Base-by-base conservation (phyloP, 2,888 invertebrate genomes). In the Volucella zonaria region DNA sequence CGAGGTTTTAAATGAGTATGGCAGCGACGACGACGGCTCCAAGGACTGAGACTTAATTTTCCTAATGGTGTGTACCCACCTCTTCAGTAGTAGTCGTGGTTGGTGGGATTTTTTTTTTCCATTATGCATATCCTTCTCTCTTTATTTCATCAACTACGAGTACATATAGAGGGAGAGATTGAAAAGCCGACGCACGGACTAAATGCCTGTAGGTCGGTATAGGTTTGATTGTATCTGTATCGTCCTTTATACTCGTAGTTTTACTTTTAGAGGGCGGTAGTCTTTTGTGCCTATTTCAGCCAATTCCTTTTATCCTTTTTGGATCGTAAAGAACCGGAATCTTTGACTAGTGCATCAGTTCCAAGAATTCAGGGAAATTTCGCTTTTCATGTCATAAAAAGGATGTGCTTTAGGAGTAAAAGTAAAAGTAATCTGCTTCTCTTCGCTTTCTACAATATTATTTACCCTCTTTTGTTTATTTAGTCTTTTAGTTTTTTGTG, bases 31-130 rank as follows among this genome's bases (percentile, higher is more conserved):
- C 61, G 52, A 47, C 62, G 56, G 56, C 14, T 45, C 45, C 15
- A 12, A 23, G 12, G n/a, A 66, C 10, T 42, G 75, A 23, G 52
- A 62, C 62, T 85, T 80, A 81, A 85, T 81, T 85, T 85, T 81
- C 76, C 73, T 85, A 85, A 85, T 85, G 85, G 85, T 76, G 70
- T 85, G 58, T 85, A 67, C 74, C 62, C 1, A 85, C 75, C 80
- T 71, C 83, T 83, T 80, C 43, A 71, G 43, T 31, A 47, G 1
- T 64, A 8, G 64, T 15, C 42, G 1, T 54, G 6, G 15, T 43
- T 2, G 18, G 2, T 51, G 47, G 14, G 62, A n/a, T 12, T 11
- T 38, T 23, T 12, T 11, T 38, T 15, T 10, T 14, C 40, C 42
- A 10, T 43, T 54, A 15, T 47, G 31, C 6, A 6, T 31, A 31